Evolutionary conservation across 2,797 vertebrate genomes (phyloP).

Genomic region (Erpetoichthys calabaricus): DNA sequence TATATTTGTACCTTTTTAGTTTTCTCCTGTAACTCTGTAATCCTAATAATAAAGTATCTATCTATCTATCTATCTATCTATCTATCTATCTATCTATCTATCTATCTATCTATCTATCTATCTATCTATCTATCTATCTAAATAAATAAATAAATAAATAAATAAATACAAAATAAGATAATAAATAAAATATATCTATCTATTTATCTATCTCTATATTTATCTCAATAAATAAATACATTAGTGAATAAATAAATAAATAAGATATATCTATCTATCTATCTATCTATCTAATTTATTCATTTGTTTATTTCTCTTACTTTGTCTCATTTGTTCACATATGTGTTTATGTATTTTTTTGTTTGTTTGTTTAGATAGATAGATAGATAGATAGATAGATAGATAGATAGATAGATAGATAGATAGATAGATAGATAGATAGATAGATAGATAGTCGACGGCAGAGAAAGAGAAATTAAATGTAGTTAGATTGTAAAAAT

Average conservation of each 20-base stretch:
- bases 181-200: neutral
- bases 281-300: neutral
- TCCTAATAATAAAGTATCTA: no score
- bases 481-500: no score
- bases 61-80: no score
- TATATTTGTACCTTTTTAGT: no score
- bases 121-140: neutral
- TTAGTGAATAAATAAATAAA: neutral
- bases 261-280: neutral
- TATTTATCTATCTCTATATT: constrained; percentile 1
- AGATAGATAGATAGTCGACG: no score
- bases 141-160: neutral
- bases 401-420: no score
- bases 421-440: no score
- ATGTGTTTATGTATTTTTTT: neutral
- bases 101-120: neutral
- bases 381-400: no score
- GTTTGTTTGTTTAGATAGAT: neutral
- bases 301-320: neutral
- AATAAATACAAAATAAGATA: constrained; percentile 8
- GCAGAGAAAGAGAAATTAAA: no score
- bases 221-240: neutral
- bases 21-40: no score
- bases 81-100: no score
- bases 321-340: neutral